Percentiles rank a stretch among this genome's conserved stretches.
phyloP scores from a whole-genome alignment of 2,113 vertebrate species.

The Lagopus leucura region DNA sequence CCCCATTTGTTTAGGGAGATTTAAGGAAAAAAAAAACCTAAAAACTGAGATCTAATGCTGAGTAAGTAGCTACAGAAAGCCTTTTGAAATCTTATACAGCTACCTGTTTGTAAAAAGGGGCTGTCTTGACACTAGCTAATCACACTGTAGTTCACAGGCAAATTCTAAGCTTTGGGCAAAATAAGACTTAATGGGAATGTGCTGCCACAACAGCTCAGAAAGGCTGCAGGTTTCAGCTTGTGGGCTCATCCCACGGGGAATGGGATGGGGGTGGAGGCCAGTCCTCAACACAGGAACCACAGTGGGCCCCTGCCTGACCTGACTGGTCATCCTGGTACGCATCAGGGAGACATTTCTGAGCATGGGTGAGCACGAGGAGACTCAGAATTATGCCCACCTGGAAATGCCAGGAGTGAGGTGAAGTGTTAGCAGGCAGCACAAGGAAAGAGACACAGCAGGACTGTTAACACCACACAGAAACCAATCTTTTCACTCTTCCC shows the following conservation, averaged over 20 bases:
- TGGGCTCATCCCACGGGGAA: accelerated
- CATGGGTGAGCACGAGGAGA: accelerated
- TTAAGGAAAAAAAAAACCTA: background rate
- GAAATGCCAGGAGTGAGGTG: background rate
- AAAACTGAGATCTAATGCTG: background rate
- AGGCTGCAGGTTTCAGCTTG: background rate
- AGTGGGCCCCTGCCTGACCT: background rate
- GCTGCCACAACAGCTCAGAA: background rate
- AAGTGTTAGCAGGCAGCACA: background rate
- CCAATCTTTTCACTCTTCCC: background rate
- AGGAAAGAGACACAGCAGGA: background rate
- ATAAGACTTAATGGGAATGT: background rate
- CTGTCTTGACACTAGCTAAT: constrained; percentile 12
- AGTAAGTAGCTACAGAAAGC: background rate
- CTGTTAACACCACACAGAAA: background rate
- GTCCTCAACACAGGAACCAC: background rate
- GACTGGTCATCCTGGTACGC: background rate
- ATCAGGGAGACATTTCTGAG: background rate
- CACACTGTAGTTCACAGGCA: background rate
- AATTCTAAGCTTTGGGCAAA: constrained; percentile 38
- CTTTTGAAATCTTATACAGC: constrained; percentile 5
- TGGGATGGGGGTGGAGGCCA: background rate
- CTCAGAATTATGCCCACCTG: background rate
- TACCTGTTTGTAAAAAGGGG: background rate
- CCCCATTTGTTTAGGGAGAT: background rate